Evolutionary conservation across 2,888 invertebrate species (phyloP), one percentile per base, ranked within the genome.

Genomic region (Flexamia atlantica): DNA sequence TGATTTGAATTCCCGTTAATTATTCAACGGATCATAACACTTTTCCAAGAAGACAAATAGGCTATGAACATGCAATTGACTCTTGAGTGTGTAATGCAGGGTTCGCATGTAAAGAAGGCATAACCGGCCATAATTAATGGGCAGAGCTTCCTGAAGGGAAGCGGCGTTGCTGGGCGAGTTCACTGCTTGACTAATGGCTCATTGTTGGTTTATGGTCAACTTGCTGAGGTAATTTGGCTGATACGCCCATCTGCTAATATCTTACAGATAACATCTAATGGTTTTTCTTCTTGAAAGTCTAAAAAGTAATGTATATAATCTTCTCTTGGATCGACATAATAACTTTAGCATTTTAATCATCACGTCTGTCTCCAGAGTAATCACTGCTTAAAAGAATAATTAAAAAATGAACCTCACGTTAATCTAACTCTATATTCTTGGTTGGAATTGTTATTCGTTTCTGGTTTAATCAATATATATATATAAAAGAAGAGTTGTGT

Each of bases 61-160:
- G 5, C 14, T 28, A 17, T 64, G 14, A 28, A 28, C 64, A 25
- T 64, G 28, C 64, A 64, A 17, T 14, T 3, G 14, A 64, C 64
- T 28, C 3, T 14, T 3, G 14, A 64, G 14, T 30, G 30, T 14
- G 64, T 64, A 64, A 64, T 64, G 64, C 64, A 10, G 64, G 17
- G 30, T 64, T 64, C 30, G 64, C 64, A 64, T 64, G 64, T 28
- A 64, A 30, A 64, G 64, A 17, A 64, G 64, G 64, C 64, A 64
- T 64, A 64, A 64, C 64, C 28, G 12, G 12, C 10, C 30, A 17
- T 64, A 64, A 64, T 64, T 64, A 30, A 64, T 30, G 64, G 25
- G 12, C 64, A 28, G 14, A 0, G 57, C 12, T 57, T 57, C 57
- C 64, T 25, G 28, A 5, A 14, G 23, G 53, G 53, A 53, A 64